Evolutionary conservation across 2,888 invertebrate genomes (phyloP).

Genomic region (Endomychus coccineus): DNA sequence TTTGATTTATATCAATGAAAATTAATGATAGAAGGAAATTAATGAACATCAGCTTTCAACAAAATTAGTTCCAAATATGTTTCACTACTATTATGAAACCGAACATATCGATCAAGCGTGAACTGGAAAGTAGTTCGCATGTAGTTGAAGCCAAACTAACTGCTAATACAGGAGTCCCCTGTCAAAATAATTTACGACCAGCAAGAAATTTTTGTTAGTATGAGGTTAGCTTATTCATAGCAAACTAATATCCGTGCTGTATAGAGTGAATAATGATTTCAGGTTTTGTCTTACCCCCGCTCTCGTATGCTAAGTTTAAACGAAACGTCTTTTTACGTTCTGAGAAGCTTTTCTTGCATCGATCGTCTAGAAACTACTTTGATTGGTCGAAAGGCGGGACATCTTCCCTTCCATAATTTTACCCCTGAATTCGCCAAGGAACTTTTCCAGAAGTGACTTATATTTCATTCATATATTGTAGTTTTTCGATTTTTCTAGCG

Average conservation of each 20-base stretch:
- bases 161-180: slow-evolving; percentile 38
- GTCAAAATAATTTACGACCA: slow-evolving; percentile 46
- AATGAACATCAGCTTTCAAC: too few species aligned
- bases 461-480: slow-evolving; percentile 31
- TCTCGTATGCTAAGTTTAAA: slow-evolving; percentile 35
- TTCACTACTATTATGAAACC: too few species aligned
- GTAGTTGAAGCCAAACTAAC: slow-evolving; percentile 22
- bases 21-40: too few species aligned
- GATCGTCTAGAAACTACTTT: slow-evolving; percentile 34
- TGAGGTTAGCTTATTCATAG: slow-evolving; percentile 42
- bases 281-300: slow-evolving; percentile 38
- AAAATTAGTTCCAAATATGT: too few species aligned
- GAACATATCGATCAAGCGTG: slow-evolving; percentile 27
- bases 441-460: slow-evolving; percentile 21
- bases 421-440: slow-evolving; percentile 27
- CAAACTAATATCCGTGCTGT: slow-evolving; percentile 42
- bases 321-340: slow-evolving; percentile 46
- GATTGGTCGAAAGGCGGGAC: slow-evolving; percentile 43
- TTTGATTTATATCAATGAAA: too few species aligned
- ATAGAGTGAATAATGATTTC: slow-evolving; percentile 44
- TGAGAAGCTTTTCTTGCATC: slow-evolving; percentile 46
- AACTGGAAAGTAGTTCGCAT: slow-evolving; percentile 34
- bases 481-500: slow-evolving; percentile 31
- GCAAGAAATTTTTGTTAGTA: slow-evolving; percentile 42
- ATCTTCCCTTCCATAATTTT: slow-evolving; percentile 32